A percentile compares a stretch with the other conserved stretches of the same genome.
phyloP scores from a whole-genome alignment of 2,113 vertebrate genomes.

The Dasyprocta punctata region DNA sequence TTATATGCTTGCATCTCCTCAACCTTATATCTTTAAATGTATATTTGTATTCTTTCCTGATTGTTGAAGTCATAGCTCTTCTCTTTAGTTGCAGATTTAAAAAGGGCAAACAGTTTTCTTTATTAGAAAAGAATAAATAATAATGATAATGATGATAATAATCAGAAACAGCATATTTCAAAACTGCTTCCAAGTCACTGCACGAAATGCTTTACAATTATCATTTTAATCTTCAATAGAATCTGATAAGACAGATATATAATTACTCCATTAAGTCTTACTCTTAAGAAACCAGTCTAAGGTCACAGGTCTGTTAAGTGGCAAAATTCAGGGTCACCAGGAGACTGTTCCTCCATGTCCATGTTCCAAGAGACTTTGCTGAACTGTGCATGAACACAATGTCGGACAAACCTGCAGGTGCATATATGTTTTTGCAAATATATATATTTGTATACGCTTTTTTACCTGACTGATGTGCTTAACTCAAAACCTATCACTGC shows the following conservation, averaged over 20 bases:
- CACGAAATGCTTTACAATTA: slow-evolving; percentile 18
- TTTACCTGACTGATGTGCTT: not conserved
- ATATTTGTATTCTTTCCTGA: not conserved
- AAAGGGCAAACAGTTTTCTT: slow-evolving; percentile 33
- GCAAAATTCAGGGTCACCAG: not conserved
- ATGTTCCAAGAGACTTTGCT: not conserved
- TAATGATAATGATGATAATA: not conserved
- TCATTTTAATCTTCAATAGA: slow-evolving; percentile 20
- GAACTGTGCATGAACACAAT: not conserved
- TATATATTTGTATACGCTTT: no score
- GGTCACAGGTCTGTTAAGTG: not conserved
- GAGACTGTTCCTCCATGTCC: not conserved
- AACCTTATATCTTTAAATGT: not conserved
- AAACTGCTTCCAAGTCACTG: not conserved
- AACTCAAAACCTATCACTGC: not conserved
- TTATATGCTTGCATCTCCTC: not conserved
- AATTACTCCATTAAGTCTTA: slow-evolving; percentile 26
- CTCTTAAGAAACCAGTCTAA: not conserved
- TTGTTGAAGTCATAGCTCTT: not conserved
- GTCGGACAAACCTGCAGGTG: not conserved
- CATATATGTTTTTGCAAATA: no score
- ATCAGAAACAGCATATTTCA: slow-evolving; percentile 39
- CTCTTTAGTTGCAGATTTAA: slow-evolving; percentile 15
- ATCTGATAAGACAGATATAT: not conserved
- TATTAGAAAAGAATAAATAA: slow-evolving; percentile 39